Conservation (phyloP, 2,797 vertebrate species). For the Salmo trutta region DNA sequence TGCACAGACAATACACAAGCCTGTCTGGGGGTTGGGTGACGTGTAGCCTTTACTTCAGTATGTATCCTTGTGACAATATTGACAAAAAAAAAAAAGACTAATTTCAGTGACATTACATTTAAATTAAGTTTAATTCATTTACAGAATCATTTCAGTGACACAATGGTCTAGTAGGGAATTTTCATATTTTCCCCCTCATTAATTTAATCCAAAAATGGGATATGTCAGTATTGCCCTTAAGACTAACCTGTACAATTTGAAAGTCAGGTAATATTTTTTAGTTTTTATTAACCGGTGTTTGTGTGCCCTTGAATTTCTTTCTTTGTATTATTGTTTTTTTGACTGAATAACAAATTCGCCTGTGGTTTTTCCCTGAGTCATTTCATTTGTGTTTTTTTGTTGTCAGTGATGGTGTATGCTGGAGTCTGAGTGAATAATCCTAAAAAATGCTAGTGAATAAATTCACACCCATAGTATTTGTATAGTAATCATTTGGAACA, state of each 20-base stretch:
- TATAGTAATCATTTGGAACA: slow-evolving; percentile 23
- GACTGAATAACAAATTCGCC: neutral
- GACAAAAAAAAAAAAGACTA: neutral
- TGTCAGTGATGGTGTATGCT: neutral
- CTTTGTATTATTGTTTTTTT: slow-evolving; percentile 31
- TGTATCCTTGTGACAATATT: neutral
- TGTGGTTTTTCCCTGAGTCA: slow-evolving; percentile 16
- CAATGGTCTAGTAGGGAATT: neutral
- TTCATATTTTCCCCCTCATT: neutral
- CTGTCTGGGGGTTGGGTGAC: neutral
- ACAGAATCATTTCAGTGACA: neutral
- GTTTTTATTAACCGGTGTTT: slow-evolving; percentile 14
- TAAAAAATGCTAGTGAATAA: slow-evolving; percentile 27
- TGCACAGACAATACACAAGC: neutral
- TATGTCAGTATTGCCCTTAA: slow-evolving; percentile 18
- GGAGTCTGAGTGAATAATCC: neutral
- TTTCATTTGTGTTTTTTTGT: slow-evolving; percentile 13
- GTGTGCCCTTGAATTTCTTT: slow-evolving; percentile 11
- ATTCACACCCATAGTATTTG: slow-evolving; percentile 14
- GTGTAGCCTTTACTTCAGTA: too few relatives aligned
- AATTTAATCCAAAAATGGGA: neutral
- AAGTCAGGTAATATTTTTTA: neutral
- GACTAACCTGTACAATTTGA: slow-evolving; percentile 14
- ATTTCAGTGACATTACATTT: neutral
- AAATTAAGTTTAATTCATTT: neutral